These are phyloP conservation scores for Pristionchus exspectatus DNA, from an alignment of 2,888 invertebrate species.

Conservation along the genomic window DNA sequence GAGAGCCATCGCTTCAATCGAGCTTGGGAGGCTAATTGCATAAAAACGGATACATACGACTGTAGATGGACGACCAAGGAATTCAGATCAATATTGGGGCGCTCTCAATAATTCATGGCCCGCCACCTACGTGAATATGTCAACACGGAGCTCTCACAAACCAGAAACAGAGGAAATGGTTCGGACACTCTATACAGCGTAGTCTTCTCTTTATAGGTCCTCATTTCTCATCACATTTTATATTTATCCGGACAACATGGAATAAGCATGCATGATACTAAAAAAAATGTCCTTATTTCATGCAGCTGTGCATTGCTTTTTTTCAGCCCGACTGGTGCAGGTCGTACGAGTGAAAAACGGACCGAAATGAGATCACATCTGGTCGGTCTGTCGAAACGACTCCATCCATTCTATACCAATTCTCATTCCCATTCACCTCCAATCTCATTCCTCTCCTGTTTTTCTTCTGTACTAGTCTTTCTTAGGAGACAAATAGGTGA, in stretches of 20 bases:
- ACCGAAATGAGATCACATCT: constrained; percentile 27
- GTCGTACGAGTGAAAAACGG: background rate
- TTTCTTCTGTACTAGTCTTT: background rate
- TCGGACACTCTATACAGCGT: background rate
- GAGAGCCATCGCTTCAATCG: background rate
- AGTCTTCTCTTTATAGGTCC: no score
- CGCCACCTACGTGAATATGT: background rate
- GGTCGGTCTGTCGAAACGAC: background rate
- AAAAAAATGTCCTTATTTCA: background rate
- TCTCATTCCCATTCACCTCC: constrained; percentile 23
- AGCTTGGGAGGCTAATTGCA: background rate
- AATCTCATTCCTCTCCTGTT: background rate
- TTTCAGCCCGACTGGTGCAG: background rate
- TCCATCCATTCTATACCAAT: constrained; percentile 14
- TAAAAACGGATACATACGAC: no score
- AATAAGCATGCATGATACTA: no score
- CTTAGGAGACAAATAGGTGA: background rate
- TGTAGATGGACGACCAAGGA: no score
- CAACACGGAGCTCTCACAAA: background rate
- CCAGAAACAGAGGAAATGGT: background rate
- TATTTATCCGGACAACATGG: no score
- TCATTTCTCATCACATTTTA: no score
- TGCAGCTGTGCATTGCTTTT: background rate
- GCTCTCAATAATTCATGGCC: background rate
- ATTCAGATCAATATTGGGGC: background rate